phyloP scores from a whole-genome alignment of 2,888 invertebrate species.

The Trachelus stipa region DNA sequence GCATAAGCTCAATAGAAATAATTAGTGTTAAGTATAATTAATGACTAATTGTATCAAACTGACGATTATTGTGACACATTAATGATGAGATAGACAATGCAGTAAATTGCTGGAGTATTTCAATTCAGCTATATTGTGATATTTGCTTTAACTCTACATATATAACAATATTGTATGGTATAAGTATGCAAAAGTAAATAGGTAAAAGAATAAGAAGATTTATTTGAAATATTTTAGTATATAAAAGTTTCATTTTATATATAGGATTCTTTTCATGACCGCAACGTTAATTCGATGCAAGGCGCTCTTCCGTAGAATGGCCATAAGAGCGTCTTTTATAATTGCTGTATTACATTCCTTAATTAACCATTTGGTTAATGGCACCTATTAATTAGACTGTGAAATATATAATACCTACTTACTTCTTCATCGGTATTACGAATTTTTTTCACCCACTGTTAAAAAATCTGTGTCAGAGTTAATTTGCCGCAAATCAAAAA shows the following conservation, averaged over 20 bases:
- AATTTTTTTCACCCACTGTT: background rate
- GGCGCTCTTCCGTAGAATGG: conserved; percentile 57
- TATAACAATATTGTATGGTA: background rate
- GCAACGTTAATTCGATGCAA: conserved; percentile 23
- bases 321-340: conserved; percentile 50
- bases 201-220: background rate
- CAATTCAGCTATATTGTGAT: background rate
- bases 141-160: background rate
- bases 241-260: background rate
- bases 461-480: no score
- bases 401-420: conserved; percentile 39
- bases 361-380: conserved; percentile 62
- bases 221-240: background rate
- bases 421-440: background rate
- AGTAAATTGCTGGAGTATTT: background rate
- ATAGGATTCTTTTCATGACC: conserved; percentile 13
- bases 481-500: no score
- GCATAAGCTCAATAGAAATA: background rate
- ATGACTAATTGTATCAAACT: conserved; percentile 3
- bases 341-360: conserved; percentile 59
- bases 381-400: conserved; percentile 61
- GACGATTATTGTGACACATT: background rate
- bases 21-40: background rate
- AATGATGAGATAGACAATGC: background rate
- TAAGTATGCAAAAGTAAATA: conserved; percentile 7